Percentiles rank a stretch among this genome's conserved stretches.
phyloP scores from a whole-genome alignment of 2,113 vertebrate species.

The Limanda limanda region DNA sequence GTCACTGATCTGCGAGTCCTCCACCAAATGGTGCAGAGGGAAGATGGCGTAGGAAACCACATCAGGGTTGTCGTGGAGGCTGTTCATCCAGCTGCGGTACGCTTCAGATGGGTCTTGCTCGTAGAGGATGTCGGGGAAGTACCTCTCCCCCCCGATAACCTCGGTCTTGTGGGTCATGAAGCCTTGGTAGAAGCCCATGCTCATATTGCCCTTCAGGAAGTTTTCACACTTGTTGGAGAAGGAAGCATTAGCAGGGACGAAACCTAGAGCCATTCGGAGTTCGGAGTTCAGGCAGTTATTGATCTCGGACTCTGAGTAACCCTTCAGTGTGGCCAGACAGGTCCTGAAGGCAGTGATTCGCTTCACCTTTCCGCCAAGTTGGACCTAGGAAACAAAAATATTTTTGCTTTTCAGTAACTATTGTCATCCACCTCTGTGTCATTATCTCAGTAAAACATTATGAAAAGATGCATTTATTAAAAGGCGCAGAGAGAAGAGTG shows the following conservation, averaged over 20 bases:
- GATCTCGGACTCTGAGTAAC: conserved; percentile 76
- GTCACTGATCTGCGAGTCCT: conserved; percentile 68
- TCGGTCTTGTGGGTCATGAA: conserved; percentile 83
- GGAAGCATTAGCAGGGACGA: conserved; percentile 73
- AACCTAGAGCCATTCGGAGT: conserved; percentile 76
- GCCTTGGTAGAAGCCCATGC: conserved; percentile 80
- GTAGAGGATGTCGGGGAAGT: conserved; percentile 78
- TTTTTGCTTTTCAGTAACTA: background rate
- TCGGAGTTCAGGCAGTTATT: conserved; percentile 83
- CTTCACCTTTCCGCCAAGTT: conserved; percentile 82
- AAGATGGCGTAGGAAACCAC: conserved; percentile 81
- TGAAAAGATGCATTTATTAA: background rate
- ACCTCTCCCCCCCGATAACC: conserved; percentile 79
- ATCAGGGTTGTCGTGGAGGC: conserved; percentile 78
- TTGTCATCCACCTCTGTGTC: background rate
- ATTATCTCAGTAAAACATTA: background rate
- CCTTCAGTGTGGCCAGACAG: conserved; percentile 81
- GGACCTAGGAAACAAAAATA: conserved; percentile 56
- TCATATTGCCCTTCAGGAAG: conserved; percentile 78
- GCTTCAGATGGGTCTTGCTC: conserved; percentile 72
- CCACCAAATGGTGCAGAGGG: conserved; percentile 81
- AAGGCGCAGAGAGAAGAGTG: background rate
- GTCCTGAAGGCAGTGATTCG: conserved; percentile 83
- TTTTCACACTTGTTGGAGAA: conserved; percentile 76
- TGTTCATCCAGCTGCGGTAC: conserved; percentile 81